Evolutionary conservation across 2,113 vertebrate genomes (phyloP).

Genomic region (Corythoichthys intestinalis): DNA sequence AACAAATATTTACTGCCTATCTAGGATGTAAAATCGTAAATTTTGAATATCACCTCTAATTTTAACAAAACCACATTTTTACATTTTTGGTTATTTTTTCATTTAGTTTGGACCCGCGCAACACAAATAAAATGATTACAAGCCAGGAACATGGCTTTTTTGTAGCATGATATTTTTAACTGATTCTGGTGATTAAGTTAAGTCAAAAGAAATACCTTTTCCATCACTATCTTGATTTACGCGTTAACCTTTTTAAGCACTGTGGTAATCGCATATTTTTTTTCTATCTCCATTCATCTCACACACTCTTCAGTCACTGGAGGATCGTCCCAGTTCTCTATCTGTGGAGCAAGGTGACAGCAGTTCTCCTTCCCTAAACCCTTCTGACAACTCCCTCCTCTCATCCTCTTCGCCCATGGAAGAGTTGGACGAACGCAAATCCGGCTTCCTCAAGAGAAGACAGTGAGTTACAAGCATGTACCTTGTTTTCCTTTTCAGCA

Average conservation of each 20-base stretch:
- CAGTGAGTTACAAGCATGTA: slow-evolving; percentile 78
- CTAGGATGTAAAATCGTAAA: no score
- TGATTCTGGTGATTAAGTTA: neutral
- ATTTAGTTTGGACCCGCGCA: no score
- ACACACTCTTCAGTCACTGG: slow-evolving; percentile 45
- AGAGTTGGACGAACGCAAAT: slow-evolving; percentile 94
- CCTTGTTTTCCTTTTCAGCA: slow-evolving; percentile 16
- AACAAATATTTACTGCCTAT: no score
- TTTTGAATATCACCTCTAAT: no score
- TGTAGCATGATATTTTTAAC: neutral
- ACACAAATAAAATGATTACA: no score
- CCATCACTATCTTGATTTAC: neutral
- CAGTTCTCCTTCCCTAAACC: slow-evolving; percentile 96
- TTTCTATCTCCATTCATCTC: neutral
- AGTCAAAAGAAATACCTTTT: neutral
- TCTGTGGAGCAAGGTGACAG: slow-evolving; percentile 94
- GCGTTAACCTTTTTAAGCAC: neutral
- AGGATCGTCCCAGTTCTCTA: slow-evolving; percentile 88
- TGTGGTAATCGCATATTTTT: neutral
- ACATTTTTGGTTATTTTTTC: no score
- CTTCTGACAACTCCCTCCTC: slow-evolving; percentile 94
- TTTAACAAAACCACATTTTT: no score
- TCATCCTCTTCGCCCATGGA: slow-evolving; percentile 97
- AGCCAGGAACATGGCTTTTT: no score
- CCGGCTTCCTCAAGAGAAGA: slow-evolving; percentile 89